Conservation (phyloP, 2,888 invertebrate species). For the Eupsilia transversa region DNA sequence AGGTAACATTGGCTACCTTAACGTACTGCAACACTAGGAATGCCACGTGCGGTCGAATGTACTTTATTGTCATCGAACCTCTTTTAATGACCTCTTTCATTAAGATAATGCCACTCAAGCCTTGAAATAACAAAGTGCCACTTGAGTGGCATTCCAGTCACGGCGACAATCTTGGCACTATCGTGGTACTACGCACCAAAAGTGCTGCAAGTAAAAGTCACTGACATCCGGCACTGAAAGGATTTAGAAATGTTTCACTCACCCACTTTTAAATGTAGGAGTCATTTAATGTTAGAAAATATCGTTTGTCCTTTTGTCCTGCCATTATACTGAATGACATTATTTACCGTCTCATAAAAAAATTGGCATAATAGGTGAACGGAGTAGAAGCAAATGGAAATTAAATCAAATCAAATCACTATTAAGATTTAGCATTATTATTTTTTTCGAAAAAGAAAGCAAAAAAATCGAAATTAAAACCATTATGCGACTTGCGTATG, state of each 20-base stretch:
- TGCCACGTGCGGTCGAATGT: not conserved
- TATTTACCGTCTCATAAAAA: too few relatives aligned
- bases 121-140: constrained; percentile 8
- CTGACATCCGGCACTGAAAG: constrained; percentile 59
- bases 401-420: too few relatives aligned
- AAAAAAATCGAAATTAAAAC: too few relatives aligned
- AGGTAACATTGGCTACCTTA: not conserved
- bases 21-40: not conserved
- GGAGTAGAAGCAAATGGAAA: too few relatives aligned
- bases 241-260: constrained; percentile 49
- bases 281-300: not conserved
- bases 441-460: too few relatives aligned
- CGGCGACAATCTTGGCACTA: constrained; percentile 30
- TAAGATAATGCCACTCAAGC: constrained; percentile 40
- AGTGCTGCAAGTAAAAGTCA: constrained; percentile 61
- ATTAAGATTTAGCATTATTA: too few relatives aligned
- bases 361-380: too few relatives aligned
- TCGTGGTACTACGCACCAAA: constrained; percentile 44
- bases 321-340: too few relatives aligned
- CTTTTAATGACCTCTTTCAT: constrained; percentile 13
- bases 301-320: constrained; percentile 21
- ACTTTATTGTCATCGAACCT: not conserved
- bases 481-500: too few relatives aligned
- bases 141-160: constrained; percentile 44
- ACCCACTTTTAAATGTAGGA: constrained; percentile 38